Evolutionary conservation across 1,140 invertebrate species (phyloP).

Genomic region (Neelides sp.): DNA sequence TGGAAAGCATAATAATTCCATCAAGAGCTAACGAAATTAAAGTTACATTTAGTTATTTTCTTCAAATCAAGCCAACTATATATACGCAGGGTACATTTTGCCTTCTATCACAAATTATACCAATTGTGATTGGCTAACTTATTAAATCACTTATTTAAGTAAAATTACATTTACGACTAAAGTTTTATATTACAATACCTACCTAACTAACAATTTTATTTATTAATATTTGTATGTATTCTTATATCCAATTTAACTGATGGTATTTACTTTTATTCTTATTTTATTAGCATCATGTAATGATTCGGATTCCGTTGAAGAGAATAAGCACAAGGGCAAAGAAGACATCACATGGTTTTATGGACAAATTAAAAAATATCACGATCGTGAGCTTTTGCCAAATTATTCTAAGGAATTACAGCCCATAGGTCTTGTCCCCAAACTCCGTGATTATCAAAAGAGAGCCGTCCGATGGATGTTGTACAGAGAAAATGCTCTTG

Average conservation of each 20-base stretch:
- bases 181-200: neutral
- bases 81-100: too few species aligned
- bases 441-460: conserved; percentile 52
- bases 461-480: conserved; percentile 59
- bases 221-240: neutral
- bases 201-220: neutral
- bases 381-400: conserved; percentile 32
- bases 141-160: neutral
- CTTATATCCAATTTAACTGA: too few species aligned
- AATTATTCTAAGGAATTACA: conserved; percentile 37
- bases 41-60: too few species aligned
- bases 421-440: conserved; percentile 41
- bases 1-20: too few species aligned
- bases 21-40: too few species aligned
- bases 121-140: too few species aligned
- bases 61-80: too few species aligned
- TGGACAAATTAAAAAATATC: conserved; percentile 37
- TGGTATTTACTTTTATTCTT: too few species aligned
- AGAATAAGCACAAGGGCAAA: conserved; percentile 29
- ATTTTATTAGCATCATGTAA: neutral
- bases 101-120: too few species aligned
- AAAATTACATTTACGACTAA: neutral
- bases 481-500: conserved; percentile 37
- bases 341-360: conserved; percentile 40
- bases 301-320: conserved; percentile 3